Base-by-base conservation (phyloP, 2,888 invertebrate genomes). In the Pinctada fucata region DNA sequence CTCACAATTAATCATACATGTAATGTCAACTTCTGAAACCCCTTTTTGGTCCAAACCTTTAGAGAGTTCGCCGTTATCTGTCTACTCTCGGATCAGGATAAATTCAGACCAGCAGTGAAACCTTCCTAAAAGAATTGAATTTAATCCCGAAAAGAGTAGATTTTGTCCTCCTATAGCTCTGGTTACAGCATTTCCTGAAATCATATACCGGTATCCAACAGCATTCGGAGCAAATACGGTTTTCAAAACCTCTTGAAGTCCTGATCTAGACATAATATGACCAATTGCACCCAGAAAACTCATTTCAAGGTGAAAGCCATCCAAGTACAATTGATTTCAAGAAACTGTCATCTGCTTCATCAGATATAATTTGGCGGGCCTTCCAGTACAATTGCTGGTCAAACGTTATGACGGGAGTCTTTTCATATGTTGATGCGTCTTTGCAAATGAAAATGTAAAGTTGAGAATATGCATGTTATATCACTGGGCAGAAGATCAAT, bases 201-300 rank as follows among this genome's bases (percentile, higher is more conserved):
- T 51, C 78, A 86, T 85, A 47, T 84, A 82, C 45, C 66, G n/a
- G n/a, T n/a, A n/a, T n/a, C n/a, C 63, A 16, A 86, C 81, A 50
- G 83, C 71, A 69, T 84, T 82, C 48, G 75, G 10, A 45, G 85
- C 83, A 81, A 83, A 87, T 47, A 85, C 79, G 58, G 75, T 80
- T 69, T 76, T 79, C 16, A 87, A 68, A 5, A 86, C 49, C 76
- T 86, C 85, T 65, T 78, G 50, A 6, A 87, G 72, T 10, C 83
- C 86, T 72, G 85, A 82, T 6, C 78, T 71, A 45, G 65, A 64
- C 85, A 86, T 85, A 16, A 83, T 64, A 50, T 78, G 71, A 13
- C 86, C 86, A 75, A 85, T 87, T 50, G 75, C 77, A 45, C 86
- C 85, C 16, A 86, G 67, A 76, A 82, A 87, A 74, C 84, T 84